These are phyloP conservation scores for Gorsachius goisagi DNA, from an alignment of 2,113 vertebrate genomes.

Conservation along the genomic window DNA sequence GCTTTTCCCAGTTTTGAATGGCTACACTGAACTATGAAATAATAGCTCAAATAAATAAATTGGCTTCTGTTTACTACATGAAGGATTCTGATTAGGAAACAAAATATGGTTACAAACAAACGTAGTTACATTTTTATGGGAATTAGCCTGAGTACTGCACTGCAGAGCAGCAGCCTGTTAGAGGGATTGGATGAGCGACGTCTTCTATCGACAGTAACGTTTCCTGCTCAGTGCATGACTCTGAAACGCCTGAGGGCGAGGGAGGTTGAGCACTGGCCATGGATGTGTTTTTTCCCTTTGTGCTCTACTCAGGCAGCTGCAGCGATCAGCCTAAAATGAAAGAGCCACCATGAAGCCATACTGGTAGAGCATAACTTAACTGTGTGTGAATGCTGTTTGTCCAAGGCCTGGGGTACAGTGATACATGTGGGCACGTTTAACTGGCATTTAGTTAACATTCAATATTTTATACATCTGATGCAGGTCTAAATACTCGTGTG, in stretches of 20 bases:
- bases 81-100: background rate
- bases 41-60: background rate
- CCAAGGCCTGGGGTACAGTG: background rate
- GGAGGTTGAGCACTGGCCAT: background rate
- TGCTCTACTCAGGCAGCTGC: background rate
- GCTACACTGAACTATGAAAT: background rate
- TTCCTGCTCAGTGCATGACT: background rate
- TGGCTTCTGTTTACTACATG: background rate
- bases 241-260: background rate
- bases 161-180: background rate
- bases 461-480: background rate
- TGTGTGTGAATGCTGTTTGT: background rate
- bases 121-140: background rate
- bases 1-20: background rate
- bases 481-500: fast-evolving
- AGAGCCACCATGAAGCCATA: background rate
- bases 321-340: background rate
- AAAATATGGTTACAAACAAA: background rate
- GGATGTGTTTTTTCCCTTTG: background rate
- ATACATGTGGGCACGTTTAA: background rate
- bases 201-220: background rate
- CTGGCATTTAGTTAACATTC: background rate
- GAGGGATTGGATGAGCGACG: background rate
- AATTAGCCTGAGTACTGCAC: background rate
- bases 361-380: background rate